These are phyloP conservation scores for Petrophora chlorosata DNA, from an alignment of 2,888 invertebrate genomes.

Conservation along the genomic window DNA sequence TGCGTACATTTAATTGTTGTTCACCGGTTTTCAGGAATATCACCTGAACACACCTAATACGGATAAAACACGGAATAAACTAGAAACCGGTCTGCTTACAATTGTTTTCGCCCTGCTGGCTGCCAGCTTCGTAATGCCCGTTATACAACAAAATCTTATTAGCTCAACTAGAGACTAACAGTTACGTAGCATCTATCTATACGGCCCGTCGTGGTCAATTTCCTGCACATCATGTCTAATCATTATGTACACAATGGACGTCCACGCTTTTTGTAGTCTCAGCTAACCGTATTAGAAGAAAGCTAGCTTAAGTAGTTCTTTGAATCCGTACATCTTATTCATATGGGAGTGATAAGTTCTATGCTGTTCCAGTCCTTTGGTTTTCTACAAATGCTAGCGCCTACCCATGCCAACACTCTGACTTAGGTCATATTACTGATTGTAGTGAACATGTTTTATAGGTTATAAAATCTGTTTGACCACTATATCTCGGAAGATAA, in stretches of 20 bases:
- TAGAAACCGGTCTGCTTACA: slow-evolving; percentile 60
- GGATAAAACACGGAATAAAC: slow-evolving; percentile 39
- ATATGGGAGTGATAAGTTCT: too few species aligned
- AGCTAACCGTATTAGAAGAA: slow-evolving; percentile 30
- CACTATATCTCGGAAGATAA: too few species aligned
- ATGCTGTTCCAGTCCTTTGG: not conserved
- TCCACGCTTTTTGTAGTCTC: slow-evolving; percentile 30
- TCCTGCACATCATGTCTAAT: slow-evolving; percentile 53
- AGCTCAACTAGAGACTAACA: slow-evolving; percentile 58
- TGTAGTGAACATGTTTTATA: too few species aligned
- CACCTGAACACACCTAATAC: not conserved
- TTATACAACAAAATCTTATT: slow-evolving; percentile 75
- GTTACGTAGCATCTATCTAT: slow-evolving; percentile 57
- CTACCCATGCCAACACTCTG: too few species aligned
- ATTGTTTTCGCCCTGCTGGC: slow-evolving; percentile 67
- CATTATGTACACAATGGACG: slow-evolving; percentile 39
- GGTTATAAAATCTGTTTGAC: too few species aligned
- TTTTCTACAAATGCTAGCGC: too few species aligned
- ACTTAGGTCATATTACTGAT: too few species aligned
- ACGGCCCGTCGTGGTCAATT: slow-evolving; percentile 53
- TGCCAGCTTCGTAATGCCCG: slow-evolving; percentile 59
- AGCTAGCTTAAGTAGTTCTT: slow-evolving; percentile 14
- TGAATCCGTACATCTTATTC: too few species aligned
- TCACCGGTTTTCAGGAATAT: slow-evolving; percentile 4
- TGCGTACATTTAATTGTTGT: too few species aligned